Base-by-base conservation (phyloP, 2,888 invertebrate genomes). In the Lasioglossum villosulum region DNA sequence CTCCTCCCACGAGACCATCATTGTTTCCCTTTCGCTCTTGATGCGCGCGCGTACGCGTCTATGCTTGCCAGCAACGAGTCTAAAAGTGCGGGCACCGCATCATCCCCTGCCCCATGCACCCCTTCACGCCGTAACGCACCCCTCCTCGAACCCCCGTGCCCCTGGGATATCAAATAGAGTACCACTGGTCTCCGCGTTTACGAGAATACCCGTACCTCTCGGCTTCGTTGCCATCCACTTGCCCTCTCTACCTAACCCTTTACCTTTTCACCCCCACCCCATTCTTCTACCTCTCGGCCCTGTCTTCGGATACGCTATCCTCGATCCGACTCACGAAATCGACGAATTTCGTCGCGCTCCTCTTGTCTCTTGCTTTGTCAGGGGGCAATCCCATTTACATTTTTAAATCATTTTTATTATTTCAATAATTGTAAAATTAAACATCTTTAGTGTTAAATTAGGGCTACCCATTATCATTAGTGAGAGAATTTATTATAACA, bases 121-220 rank as follows among this genome's bases (percentile, higher is more conserved):
- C 66, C 66, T 19, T 14, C 63, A 30, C 63, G 34, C 2, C 59
- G 59, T 59, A 59, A 59, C 59, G 59, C 59, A 59, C 59, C 59
- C 59, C 66, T 34, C 30, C 8, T 19, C 66, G 19, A 66, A 19
- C 34, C 19, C 66, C 34, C 66, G 66, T 66, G 86, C 94, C 92
- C 94, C 75, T 82, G 94, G 94, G 94, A 94, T 94, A 94, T 94
- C 93, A 94, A 94, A 89, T 93, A 93, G 94, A 94, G 94, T 94
- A 93, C 92, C 88, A 79, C 72, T 70, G 78, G 74, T 85, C 84
- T 78, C 79, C 80, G 68, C 37, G 76, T 82, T 74, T 42, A 70
- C 59, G 63, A 45, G 59, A 83, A 81, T 66, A 77, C n/a, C 19
- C 80, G 52, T 78, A 23, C 37, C 48, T 72, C n/a, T 72, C n/a